Evolutionary conservation across 2,888 invertebrate species (phyloP).

Genomic region (Tenthredo amoena): DNA sequence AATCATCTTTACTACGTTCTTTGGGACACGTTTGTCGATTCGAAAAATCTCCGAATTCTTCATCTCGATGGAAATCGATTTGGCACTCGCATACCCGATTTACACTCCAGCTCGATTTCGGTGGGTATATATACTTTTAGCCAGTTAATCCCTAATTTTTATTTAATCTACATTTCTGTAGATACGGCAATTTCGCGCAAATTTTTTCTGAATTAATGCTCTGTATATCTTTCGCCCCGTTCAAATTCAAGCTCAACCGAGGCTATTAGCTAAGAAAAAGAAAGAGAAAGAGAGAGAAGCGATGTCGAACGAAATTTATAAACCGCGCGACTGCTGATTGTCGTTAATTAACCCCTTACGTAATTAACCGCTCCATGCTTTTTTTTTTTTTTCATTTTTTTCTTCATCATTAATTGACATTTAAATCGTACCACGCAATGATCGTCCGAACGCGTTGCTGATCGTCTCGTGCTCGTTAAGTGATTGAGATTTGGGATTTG

Average conservation of each 20-base stretch:
- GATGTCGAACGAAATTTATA: neutral
- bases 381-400: neutral
- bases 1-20: constrained; percentile 77
- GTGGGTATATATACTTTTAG: constrained; percentile 62
- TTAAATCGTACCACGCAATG: neutral
- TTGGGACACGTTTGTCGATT: constrained; percentile 75
- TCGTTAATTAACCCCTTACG: neutral
- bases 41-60: constrained; percentile 69
- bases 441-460: neutral
- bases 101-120: constrained; percentile 67
- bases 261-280: no score
- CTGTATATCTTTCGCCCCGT: no score
- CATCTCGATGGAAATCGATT: constrained; percentile 74
- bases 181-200: no score
- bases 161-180: no score
- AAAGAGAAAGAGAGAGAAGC: neutral
- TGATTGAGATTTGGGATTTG: neutral
- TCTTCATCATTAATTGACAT: neutral
- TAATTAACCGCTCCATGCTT: neutral
- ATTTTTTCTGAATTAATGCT: no score
- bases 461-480: neutral
- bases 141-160: no score
- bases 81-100: constrained; percentile 67
- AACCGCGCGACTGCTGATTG: neutral
- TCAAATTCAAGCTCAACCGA: no score